A percentile compares a stretch with the other conserved stretches of the same genome.
phyloP scores from a whole-genome alignment of 2,113 vertebrate genomes.

The Crotalus viridis region DNA sequence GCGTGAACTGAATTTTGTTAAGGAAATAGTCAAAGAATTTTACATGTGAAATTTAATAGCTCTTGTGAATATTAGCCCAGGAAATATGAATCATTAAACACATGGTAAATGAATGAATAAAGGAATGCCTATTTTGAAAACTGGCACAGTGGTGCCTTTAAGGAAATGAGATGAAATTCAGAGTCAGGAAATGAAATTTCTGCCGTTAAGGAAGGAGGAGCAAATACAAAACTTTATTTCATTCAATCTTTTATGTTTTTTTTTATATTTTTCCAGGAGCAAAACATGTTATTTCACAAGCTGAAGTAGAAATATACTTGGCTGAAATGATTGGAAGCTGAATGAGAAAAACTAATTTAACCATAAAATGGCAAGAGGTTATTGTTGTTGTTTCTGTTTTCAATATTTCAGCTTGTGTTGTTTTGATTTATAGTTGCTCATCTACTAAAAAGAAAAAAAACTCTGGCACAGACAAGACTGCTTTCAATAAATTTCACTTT shows the following conservation, averaged over 20 bases:
- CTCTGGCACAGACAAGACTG: constrained; percentile 1
- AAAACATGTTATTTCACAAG: constrained; percentile 43
- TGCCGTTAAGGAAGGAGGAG: constrained; percentile 38
- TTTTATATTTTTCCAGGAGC: constrained; percentile 21
- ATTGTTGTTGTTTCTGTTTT: constrained; percentile 7
- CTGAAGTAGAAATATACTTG: constrained; percentile 53
- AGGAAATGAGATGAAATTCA: constrained; percentile 60
- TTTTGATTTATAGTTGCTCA: constrained; percentile 9
- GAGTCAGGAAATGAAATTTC: constrained; percentile 62
- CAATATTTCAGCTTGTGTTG: not conserved
- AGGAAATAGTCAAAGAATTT: not conserved
- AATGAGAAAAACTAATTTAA: constrained; percentile 40
- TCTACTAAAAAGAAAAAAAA: constrained; percentile 1
- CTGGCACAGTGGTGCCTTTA: constrained; percentile 48
- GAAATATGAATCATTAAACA: constrained; percentile 26
- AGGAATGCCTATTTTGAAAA: constrained; percentile 51
- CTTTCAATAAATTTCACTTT: rapidly evolving
- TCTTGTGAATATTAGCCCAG: constrained; percentile 30
- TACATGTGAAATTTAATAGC: constrained; percentile 35
- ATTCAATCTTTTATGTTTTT: constrained; percentile 38
- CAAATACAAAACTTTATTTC: not conserved
- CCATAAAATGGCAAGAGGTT: constrained; percentile 13
- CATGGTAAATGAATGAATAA: constrained; percentile 39
- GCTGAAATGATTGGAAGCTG: constrained; percentile 35
- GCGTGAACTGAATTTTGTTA: not conserved